A percentile compares a stretch with the other conserved stretches of the same genome.
Evolutionary conservation across 1,140 invertebrate genomes (phyloP).

Genomic region (Drosophila suzukii): DNA sequence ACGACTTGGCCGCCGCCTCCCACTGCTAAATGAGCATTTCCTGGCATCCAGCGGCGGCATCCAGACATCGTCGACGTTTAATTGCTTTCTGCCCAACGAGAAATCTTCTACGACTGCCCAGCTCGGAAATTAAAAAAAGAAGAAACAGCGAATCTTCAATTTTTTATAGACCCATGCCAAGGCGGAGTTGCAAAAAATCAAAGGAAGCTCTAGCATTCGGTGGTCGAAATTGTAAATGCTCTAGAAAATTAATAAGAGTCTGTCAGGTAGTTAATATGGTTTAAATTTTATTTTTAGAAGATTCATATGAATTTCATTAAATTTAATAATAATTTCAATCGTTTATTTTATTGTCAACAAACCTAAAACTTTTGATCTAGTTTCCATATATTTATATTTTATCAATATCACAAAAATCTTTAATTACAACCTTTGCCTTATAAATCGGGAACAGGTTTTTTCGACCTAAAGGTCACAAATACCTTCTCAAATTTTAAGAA

Average conservation of each 20-base stretch:
- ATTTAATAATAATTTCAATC: too few relatives aligned
- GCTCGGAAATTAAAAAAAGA: conserved; percentile 26
- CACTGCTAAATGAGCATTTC: conserved; percentile 83
- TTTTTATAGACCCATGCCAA: conserved; percentile 57
- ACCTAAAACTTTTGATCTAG: too few relatives aligned
- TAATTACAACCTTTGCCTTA: too few relatives aligned
- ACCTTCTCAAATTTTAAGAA: neutral
- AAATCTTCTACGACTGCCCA: conserved; percentile 66
- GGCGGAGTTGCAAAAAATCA: conserved; percentile 33
- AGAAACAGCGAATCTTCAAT: conserved; percentile 60
- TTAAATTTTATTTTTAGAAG: too few relatives aligned
- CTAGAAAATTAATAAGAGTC: neutral
- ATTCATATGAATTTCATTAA: too few relatives aligned
- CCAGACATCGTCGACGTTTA: conserved; percentile 69
- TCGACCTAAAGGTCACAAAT: too few relatives aligned
- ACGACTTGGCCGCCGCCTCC: conserved; percentile 27
- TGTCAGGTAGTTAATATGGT: too few relatives aligned
- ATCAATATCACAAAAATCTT: too few relatives aligned
- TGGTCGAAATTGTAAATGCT: conserved; percentile 8
- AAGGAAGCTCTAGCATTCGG: neutral
- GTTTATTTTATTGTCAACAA: too few relatives aligned
- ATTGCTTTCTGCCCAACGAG: conserved; percentile 80
- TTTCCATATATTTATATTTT: too few relatives aligned
- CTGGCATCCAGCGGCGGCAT: conserved; percentile 81
- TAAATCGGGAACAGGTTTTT: too few relatives aligned